Evolutionary conservation across 2,797 vertebrate species (phyloP).

Genomic region (Syngnathus rostellatus): DNA sequence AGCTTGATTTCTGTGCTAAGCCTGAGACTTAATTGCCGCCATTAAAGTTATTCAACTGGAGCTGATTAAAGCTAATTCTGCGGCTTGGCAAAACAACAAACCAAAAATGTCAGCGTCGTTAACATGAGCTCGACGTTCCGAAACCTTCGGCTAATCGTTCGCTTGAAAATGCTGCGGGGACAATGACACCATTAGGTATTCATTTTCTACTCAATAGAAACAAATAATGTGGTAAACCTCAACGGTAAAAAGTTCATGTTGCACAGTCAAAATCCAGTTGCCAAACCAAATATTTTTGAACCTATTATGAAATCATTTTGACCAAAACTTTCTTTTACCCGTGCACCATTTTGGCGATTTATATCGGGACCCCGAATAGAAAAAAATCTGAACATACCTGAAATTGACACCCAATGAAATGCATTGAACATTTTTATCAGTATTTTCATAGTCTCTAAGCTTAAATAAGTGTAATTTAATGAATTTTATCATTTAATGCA

Average conservation of each 20-base stretch:
- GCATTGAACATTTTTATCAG: too few relatives aligned
- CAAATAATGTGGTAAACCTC: background rate
- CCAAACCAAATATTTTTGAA: background rate
- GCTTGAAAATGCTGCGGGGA: background rate
- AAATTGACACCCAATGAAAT: too few relatives aligned
- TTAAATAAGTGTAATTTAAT: background rate
- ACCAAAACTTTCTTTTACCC: too few relatives aligned
- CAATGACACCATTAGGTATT: background rate
- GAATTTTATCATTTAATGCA: background rate
- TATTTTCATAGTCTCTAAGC: too few relatives aligned
- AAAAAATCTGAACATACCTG: too few relatives aligned
- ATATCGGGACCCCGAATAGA: too few relatives aligned
- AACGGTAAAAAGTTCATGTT: background rate
- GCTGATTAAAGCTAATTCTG: constrained; percentile 6
- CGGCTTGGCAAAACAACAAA: constrained; percentile 11
- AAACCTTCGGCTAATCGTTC: background rate
- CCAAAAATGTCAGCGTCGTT: background rate
- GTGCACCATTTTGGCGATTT: too few relatives aligned
- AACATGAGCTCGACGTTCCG: background rate
- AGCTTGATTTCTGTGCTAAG: constrained; percentile 5
- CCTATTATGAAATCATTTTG: background rate
- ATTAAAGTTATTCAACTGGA: background rate
- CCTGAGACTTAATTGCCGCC: background rate
- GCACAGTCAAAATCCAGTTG: background rate
- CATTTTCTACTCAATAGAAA: background rate